Evolutionary conservation across 1,140 invertebrate species (phyloP), one percentile per base, ranked within the genome.

Genomic region (Drosophila pandora): DNA sequence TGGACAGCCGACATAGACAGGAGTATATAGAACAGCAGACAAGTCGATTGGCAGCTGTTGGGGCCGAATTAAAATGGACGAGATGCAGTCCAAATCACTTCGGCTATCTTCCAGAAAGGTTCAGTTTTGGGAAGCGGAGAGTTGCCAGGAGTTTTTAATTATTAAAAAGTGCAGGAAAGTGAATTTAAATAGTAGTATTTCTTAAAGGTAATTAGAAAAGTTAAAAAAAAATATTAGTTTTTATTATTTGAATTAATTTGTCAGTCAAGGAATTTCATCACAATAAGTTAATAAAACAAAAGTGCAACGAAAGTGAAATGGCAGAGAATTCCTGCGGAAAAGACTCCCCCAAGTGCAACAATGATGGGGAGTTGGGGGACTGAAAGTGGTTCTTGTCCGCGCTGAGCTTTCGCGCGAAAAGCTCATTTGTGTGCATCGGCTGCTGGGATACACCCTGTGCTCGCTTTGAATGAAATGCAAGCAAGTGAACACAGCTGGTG

Each of bases 401-500:
- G 69, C 78, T 85, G 52, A 83, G 70, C 79, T 83, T 82, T 77
- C 17, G 34, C 34, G 41, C 43, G 39, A 54, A 62, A 79, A 73
- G 92, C 92, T 73, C 87, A 88, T 88, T 91, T 83, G 91, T 54
- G 53, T 90, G 90, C 87, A 74, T 79, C 68, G 92, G 93, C 93
- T 92, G 92, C 95, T 95, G 96, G 96, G 96, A 96, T 95, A 96
- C 96, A 97, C 96, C 95, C 96, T 97, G 96, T 95, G 96, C 96
- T 97, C 95, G 94, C 96, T 97, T 95, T 92, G 93, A 92, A 93
- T 94, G 93, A 93, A 93, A 93, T 92, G 91, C 93, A 93, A 93
- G 93, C 94, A 85, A 95, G 96, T 98, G 97, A 98, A 98, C 97
- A 98, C 97, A 98, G 97, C 96, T 97, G 96, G 97, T 98, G 97